Conservation (phyloP, 2,888 invertebrate species). For the Leptopilina drosophilae region DNA sequence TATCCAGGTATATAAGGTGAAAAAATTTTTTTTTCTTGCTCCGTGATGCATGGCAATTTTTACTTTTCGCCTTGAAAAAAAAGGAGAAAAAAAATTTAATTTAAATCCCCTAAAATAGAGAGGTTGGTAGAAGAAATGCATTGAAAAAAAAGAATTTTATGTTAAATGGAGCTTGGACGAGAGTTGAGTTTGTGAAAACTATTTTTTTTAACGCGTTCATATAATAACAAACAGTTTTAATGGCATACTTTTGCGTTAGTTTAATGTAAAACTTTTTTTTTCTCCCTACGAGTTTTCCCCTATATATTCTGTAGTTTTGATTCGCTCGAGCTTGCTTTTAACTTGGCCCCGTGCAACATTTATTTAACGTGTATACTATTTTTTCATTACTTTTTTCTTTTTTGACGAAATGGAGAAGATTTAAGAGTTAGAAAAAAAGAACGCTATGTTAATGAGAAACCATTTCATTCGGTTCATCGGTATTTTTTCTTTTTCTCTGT, state of each 20-base stretch:
- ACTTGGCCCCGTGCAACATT: not conserved
- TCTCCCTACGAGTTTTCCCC: not conserved
- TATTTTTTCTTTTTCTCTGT: not conserved
- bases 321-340: slow-evolving; percentile 14
- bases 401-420: not conserved
- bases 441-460: slow-evolving; percentile 28
- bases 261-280: slow-evolving; percentile 24
- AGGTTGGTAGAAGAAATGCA: not conserved
- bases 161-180: not conserved
- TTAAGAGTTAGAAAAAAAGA: not conserved
- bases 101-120: slow-evolving; percentile 1
- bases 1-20: not conserved
- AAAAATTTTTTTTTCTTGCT: not conserved
- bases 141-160: not conserved
- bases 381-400: too few relatives aligned
- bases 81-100: not conserved
- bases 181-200: not conserved
- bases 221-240: slow-evolving; percentile 29
- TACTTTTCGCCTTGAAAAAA: not conserved
- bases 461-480: slow-evolving; percentile 20
- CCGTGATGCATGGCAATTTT: slow-evolving; percentile 3
- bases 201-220: slow-evolving; percentile 6
- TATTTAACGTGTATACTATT: too few relatives aligned
- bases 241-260: slow-evolving; percentile 9
- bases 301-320: slow-evolving; percentile 17